Conservation (phyloP, 2,113 vertebrate species). For the Takifugu flavidus region DNA sequence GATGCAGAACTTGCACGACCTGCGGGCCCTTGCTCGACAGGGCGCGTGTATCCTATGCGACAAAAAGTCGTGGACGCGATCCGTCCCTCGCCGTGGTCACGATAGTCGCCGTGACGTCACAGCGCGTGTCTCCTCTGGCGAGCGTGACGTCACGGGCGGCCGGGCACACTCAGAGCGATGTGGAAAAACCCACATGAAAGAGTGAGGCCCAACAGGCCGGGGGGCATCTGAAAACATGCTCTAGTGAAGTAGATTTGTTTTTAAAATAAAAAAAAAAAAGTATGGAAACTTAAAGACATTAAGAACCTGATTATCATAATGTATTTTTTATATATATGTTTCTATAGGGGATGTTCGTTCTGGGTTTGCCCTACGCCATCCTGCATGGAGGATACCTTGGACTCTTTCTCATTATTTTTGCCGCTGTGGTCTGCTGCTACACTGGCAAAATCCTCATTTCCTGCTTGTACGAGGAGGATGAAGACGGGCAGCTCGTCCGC, state of each 20-base stretch:
- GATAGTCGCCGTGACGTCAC: conserved; percentile 62
- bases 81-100: conserved; percentile 38
- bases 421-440: conserved; percentile 97
- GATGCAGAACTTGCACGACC: not conserved
- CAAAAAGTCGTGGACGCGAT: conserved; percentile 46
- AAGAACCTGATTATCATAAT: not conserved
- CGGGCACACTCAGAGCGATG: conserved; percentile 62
- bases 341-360: conserved; percentile 96
- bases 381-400: conserved; percentile 97
- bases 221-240: not conserved
- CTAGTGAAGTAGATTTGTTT: not conserved
- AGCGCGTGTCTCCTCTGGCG: conserved; percentile 60
- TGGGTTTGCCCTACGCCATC: conserved; percentile 96
- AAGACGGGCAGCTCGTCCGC: conserved; percentile 94
- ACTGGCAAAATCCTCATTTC: conserved; percentile 97
- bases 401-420: conserved; percentile 97
- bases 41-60: conserved; percentile 44
- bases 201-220: not conserved
- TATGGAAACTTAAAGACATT: not conserved
- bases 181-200: conserved; percentile 60
- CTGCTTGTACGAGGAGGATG: conserved; percentile 96
- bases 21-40: not conserved
- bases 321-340: not conserved
- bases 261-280: not conserved
- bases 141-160: conserved; percentile 60